Percentiles rank a stretch among this genome's conserved stretches.
phyloP scores from a whole-genome alignment of 2,113 vertebrate species.

The Actenoides hombroni region DNA sequence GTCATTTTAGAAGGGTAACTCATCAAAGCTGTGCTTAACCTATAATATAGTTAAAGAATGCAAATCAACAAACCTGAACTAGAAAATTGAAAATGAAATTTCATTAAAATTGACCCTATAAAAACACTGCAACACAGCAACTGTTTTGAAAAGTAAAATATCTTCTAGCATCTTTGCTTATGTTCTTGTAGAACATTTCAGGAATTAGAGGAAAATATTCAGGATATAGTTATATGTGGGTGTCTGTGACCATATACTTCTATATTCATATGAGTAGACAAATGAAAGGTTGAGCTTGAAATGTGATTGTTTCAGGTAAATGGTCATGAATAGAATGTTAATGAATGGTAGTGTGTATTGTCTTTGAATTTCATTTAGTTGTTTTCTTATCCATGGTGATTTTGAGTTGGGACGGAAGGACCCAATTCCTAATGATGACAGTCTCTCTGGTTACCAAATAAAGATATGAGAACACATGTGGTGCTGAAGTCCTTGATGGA shows the following conservation, averaged over 20 bases:
- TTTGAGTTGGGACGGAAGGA: not conserved
- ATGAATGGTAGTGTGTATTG: not conserved
- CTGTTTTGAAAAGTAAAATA: not conserved
- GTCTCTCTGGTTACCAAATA: not conserved
- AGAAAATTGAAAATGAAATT: not conserved
- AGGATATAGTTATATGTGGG: not conserved
- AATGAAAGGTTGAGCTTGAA: not conserved
- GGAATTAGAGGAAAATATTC: not conserved
- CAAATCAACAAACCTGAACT: not conserved
- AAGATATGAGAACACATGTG: not conserved
- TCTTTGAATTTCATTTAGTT: not conserved
- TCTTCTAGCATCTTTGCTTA: not conserved
- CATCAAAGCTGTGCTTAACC: not conserved
- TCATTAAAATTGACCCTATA: not conserved
- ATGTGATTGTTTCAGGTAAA: not conserved
- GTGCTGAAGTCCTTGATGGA: not conserved
- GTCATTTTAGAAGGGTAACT: not conserved
- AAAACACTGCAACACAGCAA: not conserved
- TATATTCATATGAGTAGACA: not conserved
- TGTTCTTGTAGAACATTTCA: not conserved
- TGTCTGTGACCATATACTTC: not conserved
- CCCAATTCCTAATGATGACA: not conserved
- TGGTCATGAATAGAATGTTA: not conserved
- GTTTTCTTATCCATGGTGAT: not conserved
- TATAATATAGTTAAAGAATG: not conserved